Evolutionary conservation across 2,113 vertebrate genomes (phyloP), one percentile per base, ranked within the genome.

Genomic region (Delphinus delphis): DNA sequence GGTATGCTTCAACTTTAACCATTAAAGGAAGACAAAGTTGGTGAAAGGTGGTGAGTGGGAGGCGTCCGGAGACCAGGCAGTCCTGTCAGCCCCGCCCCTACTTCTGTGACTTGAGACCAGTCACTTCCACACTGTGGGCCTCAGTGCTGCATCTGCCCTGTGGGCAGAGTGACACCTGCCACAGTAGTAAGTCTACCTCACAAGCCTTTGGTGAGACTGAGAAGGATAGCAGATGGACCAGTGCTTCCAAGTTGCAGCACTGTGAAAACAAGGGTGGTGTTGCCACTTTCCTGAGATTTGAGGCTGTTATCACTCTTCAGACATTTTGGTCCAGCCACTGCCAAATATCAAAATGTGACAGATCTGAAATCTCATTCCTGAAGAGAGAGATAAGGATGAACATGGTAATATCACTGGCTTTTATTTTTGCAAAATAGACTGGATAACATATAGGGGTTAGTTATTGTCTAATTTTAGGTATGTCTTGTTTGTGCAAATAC

Each of bases 391-490:
- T 10, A n/a, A 81, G 86, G 44, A 53, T 77, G n/a, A 73, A 67
- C 2, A 4, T 21, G 8, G 53, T 65, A 53, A 36, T 44, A 38
- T 28, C 31, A 3, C 38, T 60, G 20, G 33, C 26, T 74, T 93
- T 83, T 82, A 89, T 36, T 94, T 93, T 84, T 86, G n/a, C 25
- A 68, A 38, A 67, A 81, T 36, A 95, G 44, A 58, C 44, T 67
- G 4, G 50, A 31, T 87, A 89, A 68, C 50, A 26, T 63, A 36
- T 11, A 77, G n/a, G 26, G 31, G 68, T 50, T 92, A 71, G 53
- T 76, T 92, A 31, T 62, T 88, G 33, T 87, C 44, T 92, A 53
- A 94, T 85, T 88, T 97, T 95, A 85, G 50, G 63, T 76, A 58
- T 71, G 36, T 71, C 58, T 96, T 94, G 2, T 50, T 87, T 84